Conservation (phyloP, 2,113 vertebrate genomes). For the Clarias gariepinus region DNA sequence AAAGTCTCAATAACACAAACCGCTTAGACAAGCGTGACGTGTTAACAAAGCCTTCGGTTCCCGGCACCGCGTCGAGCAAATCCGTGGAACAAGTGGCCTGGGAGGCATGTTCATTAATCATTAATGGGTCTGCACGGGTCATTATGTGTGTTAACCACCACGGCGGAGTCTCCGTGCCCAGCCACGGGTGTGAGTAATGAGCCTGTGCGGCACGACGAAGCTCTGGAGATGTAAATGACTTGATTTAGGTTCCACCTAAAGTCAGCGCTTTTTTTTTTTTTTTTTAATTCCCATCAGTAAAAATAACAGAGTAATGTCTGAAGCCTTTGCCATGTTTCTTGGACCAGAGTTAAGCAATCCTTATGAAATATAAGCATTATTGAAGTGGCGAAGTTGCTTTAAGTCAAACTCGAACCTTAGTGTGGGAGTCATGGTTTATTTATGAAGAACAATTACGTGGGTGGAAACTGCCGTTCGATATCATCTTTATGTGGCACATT, state of each 20-base stretch:
- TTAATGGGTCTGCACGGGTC: conserved; percentile 38
- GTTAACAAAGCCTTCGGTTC: conserved; percentile 38
- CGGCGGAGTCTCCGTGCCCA: conserved; percentile 18
- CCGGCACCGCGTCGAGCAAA: conserved; percentile 31
- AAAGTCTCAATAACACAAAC: conserved; percentile 28
- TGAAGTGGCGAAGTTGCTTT: conserved; percentile 51
- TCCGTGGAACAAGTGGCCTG: conserved; percentile 40
- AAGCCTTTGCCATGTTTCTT: conserved; percentile 54
- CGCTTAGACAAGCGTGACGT: conserved; percentile 36
- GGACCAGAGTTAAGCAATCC: conserved; percentile 28
- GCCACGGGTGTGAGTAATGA: conserved; percentile 43
- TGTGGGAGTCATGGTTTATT: conserved; percentile 65
- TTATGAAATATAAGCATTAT: conserved; percentile 49
- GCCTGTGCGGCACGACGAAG: conserved; percentile 15
- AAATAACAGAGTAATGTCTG: conserved; percentile 49
- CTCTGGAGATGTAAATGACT: conserved; percentile 19
- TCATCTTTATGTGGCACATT: conserved; percentile 62
- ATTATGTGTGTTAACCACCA: conserved; percentile 50
- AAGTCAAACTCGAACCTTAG: conserved; percentile 41
- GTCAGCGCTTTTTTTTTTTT: neutral
- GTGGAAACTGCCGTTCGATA: conserved; percentile 72
- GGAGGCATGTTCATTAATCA: conserved; percentile 50
- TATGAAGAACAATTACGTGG: conserved; percentile 71
- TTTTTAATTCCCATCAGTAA: neutral
- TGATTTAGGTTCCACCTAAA: neutral